Conservation (phyloP, 2,113 vertebrate genomes). For the Petrocephalus microphthalmus region DNA sequence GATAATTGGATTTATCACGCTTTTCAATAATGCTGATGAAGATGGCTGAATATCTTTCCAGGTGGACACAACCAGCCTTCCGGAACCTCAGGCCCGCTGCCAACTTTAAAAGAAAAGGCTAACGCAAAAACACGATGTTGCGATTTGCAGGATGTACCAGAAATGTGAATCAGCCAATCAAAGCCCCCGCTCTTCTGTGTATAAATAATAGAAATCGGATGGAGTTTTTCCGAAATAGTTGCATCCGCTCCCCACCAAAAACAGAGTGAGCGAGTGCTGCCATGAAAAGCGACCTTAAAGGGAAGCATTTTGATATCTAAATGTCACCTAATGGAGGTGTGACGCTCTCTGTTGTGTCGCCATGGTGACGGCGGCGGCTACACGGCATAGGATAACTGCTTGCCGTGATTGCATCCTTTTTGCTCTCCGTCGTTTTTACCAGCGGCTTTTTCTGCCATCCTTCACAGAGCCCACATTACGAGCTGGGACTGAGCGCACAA, state of each 20-base stretch:
- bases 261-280: neutral
- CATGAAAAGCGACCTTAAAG: conserved; percentile 40
- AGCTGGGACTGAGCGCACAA: conserved; percentile 65
- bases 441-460: conserved; percentile 79
- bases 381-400: conserved; percentile 73
- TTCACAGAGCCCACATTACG: conserved; percentile 73
- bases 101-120: neutral
- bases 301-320: conserved; percentile 79
- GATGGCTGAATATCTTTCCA: neutral
- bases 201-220: neutral
- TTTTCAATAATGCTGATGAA: neutral
- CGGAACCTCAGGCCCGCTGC: neutral
- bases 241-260: neutral
- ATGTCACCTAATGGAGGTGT: conserved; percentile 79
- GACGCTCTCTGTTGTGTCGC: conserved; percentile 75
- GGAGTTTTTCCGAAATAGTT: neutral
- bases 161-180: neutral
- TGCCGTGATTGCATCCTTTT: conserved; percentile 81
- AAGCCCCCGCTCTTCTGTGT: neutral
- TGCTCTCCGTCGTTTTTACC: conserved; percentile 77
- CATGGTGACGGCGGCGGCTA: conserved; percentile 67
- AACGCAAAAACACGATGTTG: neutral
- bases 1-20: conserved; percentile 1
- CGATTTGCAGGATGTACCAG: neutral
- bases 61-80: neutral